These are phyloP conservation scores for Pyxicephalus adspersus DNA, from an alignment of 2,113 vertebrate species.

Conservation along the genomic window DNA sequence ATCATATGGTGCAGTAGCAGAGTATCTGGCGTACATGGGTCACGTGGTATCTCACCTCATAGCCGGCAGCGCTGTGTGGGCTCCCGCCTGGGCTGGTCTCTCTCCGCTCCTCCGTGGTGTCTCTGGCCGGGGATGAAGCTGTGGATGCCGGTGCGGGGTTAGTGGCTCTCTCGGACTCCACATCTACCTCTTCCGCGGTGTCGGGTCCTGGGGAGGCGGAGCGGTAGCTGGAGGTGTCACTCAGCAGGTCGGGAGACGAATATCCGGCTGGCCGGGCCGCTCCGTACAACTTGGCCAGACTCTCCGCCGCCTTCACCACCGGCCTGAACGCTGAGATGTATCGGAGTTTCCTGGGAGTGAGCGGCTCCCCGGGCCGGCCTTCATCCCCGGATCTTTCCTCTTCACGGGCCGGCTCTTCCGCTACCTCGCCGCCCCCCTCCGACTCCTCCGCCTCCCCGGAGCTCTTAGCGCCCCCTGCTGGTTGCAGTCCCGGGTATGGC, in stretches of 20 bases:
- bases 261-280: slow-evolving; percentile 63
- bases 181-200: slow-evolving; percentile 89
- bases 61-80: slow-evolving; percentile 64
- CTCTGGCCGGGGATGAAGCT: slow-evolving; percentile 57
- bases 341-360: slow-evolving; percentile 80
- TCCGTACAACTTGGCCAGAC: slow-evolving; percentile 88
- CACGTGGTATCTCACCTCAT: slow-evolving; percentile 64
- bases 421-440: slow-evolving; percentile 67
- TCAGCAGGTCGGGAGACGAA: slow-evolving; percentile 89
- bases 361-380: slow-evolving; percentile 78
- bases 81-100: slow-evolving; percentile 73
- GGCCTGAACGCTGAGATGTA: slow-evolving; percentile 94
- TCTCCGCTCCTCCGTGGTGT: slow-evolving; percentile 69
- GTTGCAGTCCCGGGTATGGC: slow-evolving; percentile 79
- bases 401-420: slow-evolving; percentile 74
- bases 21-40: not conserved
- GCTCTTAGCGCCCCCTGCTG: slow-evolving; percentile 74
- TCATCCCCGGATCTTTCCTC: slow-evolving; percentile 72
- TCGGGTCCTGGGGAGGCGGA: slow-evolving; percentile 87
- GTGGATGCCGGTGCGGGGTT: not conserved
- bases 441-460: slow-evolving; percentile 62
- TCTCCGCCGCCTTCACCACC: slow-evolving; percentile 90
- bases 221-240: slow-evolving; percentile 91
- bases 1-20: not conserved
- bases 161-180: slow-evolving; percentile 77